A percentile compares a stretch with the other conserved stretches of the same genome.
These are phyloP conservation scores for Trissolcus brochymenae DNA, from an alignment of 2,888 invertebrate species.

Conservation along the genomic window DNA sequence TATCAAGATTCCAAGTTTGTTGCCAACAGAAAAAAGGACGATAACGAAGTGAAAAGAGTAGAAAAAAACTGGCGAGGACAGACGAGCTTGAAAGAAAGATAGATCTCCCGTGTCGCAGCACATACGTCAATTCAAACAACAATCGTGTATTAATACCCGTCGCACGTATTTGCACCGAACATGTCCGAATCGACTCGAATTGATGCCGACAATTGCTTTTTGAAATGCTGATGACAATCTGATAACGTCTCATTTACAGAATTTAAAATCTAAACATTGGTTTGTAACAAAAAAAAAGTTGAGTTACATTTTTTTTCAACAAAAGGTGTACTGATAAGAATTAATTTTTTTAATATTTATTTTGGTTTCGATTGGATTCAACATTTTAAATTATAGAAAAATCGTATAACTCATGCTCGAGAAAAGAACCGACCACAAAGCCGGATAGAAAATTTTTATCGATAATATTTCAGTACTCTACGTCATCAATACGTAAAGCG, in stretches of 20 bases:
- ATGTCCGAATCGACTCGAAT: conserved; percentile 26
- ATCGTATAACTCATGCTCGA: too few relatives aligned
- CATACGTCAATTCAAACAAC: conserved; percentile 37
- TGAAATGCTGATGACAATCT: conserved; percentile 2
- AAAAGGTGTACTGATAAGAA: too few relatives aligned
- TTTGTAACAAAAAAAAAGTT: too few relatives aligned
- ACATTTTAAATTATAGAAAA: too few relatives aligned
- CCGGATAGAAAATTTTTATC: too few relatives aligned
- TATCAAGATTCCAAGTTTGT: conserved; percentile 1
- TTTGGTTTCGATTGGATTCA: too few relatives aligned
- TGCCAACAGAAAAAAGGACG: conserved; percentile 8
- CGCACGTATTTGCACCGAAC: conserved; percentile 24
- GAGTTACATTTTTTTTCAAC: too few relatives aligned
- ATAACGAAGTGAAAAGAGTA: conserved; percentile 4
- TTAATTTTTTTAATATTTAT: too few relatives aligned
- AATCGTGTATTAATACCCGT: conserved; percentile 36
- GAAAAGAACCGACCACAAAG: too few relatives aligned
- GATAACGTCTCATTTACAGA: background rate
- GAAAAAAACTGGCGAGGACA: background rate
- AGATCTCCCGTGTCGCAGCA: conserved; percentile 30
- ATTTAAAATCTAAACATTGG: too few relatives aligned
- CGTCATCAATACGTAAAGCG: too few relatives aligned
- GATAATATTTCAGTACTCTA: too few relatives aligned
- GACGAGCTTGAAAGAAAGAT: conserved; percentile 27
- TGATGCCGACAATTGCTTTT: conserved; percentile 16